Conservation (phyloP, 2,888 invertebrate genomes). For the Amblyteles armatorius region DNA sequence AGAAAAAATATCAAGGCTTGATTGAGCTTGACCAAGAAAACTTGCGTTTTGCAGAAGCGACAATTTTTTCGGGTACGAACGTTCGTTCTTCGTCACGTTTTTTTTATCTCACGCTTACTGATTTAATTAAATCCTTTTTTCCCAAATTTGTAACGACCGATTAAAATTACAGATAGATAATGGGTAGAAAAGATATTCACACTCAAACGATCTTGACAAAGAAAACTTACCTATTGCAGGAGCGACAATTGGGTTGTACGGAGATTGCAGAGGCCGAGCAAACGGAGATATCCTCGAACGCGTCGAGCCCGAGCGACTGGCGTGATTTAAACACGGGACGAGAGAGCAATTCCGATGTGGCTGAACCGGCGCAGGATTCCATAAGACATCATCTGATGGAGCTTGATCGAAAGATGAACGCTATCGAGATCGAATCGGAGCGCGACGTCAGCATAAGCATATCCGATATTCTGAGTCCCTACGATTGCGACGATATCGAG, state of each 20-base stretch:
- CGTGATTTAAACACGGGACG: background rate
- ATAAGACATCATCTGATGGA: constrained; percentile 70
- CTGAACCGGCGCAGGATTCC: constrained; percentile 4
- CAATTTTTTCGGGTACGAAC: background rate
- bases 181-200: background rate
- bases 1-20: background rate
- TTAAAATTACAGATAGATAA: background rate
- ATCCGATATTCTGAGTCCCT: constrained; percentile 69
- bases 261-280: constrained; percentile 2
- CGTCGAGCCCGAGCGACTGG: constrained; percentile 17
- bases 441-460: constrained; percentile 67
- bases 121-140: constrained; percentile 38
- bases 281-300: background rate
- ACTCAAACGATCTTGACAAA: background rate
- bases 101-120: constrained; percentile 55
- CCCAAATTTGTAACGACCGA: background rate
- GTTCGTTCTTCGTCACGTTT: background rate
- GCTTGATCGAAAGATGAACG: constrained; percentile 72
- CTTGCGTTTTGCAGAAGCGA: too few species aligned
- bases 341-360: constrained; percentile 16
- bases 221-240: background rate
- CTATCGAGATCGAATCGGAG: constrained; percentile 66
- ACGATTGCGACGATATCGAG: constrained; percentile 68
- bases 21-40: background rate
- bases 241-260: constrained; percentile 8